These are phyloP conservation scores for Eulemur albifrons DNA, from an alignment of 2,797 vertebrate species.

Conservation along the genomic window DNA sequence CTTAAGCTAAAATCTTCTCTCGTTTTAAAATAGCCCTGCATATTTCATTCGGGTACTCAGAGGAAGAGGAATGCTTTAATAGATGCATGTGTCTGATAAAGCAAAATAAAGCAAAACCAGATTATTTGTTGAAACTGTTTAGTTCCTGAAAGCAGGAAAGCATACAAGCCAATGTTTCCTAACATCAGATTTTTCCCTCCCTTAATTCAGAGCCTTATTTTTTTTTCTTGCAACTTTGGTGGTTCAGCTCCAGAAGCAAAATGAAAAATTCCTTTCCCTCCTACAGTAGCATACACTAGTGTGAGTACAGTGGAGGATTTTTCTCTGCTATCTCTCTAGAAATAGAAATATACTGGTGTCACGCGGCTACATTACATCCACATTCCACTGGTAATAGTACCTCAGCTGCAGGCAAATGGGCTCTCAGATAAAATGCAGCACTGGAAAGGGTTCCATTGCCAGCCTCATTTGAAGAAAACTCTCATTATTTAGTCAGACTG, in stretches of 20 bases:
- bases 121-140: slow-evolving; percentile 39
- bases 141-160: not conserved
- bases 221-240: not conserved
- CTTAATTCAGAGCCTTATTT: slow-evolving; percentile 8
- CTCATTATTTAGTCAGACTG: slow-evolving; percentile 29
- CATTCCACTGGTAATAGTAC: slow-evolving; percentile 49
- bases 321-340: slow-evolving; percentile 55
- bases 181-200: not conserved
- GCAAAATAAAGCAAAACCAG: not conserved
- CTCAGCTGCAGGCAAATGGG: slow-evolving; percentile 64
- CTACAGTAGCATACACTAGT: not conserved
- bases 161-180: not conserved
- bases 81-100: not conserved
- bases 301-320: slow-evolving; percentile 49
- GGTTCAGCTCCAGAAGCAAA: slow-evolving; percentile 52
- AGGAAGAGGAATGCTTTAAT: not conserved
- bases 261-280: slow-evolving; percentile 51
- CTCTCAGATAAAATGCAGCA: slow-evolving; percentile 11
- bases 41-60: not conserved
- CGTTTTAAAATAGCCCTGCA: not conserved
- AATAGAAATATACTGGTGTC: slow-evolving; percentile 56
- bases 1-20: slow-evolving; percentile 5
- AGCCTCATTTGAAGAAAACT: slow-evolving; percentile 26
- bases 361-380: slow-evolving; percentile 31
- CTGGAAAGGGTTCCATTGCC: not conserved